Evolutionary conservation across 2,888 invertebrate species (phyloP), one percentile per base, ranked within the genome.

Genomic region (Enoplolaimus lenunculus): DNA sequence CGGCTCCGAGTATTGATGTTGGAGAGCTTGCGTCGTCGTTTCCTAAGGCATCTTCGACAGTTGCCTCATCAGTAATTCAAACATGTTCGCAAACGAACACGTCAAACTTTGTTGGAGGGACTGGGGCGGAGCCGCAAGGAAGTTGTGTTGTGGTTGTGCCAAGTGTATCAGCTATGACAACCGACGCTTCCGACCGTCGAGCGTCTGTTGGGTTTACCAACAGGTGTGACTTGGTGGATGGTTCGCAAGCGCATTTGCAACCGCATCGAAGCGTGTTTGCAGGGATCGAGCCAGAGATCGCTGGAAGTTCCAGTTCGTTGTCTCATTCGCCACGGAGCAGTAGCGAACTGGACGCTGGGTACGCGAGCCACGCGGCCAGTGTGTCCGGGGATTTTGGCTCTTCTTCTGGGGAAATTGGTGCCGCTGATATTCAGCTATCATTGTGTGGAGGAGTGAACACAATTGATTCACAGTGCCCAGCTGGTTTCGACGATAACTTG

Each of bases 301-400:
- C n/a, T n/a, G n/a, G n/a, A n/a, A n/a, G 13, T 33, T 13, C 64
- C 7, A 33, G 64, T 33, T 62, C 64, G 16, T 29, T 30, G 64
- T 26, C 64, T n/a, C 64, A 62, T 26, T 62, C 64, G 64, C 64
- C 64, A 29, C 26, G 21, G n/a, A 66, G 29, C 3, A 13, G 7
- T 13, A 45, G 21, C 45, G 45, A 45, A 45, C 31, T 31, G 31
- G 67, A 66, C 31, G 16, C n/a, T 13, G 69, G 69, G 34, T 69
- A 69, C 70, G 35, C 34, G 2, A 67, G 66, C 67, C 28, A 69
- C 3, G n/a, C 69, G 21, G 34, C 34, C 69, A 67, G 30, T 29
- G n/a, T 69, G 2, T 26, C 70, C 13, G 70, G 31, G 16, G 31
- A 69, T 68, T 16, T n/a, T n/a, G n/a, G n/a, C n/a, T n/a, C n/a